Percentiles rank a stretch among this genome's conserved stretches.
These are phyloP conservation scores for Lophotis ruficrista DNA, from an alignment of 2,113 vertebrate genomes.

Conservation along the genomic window DNA sequence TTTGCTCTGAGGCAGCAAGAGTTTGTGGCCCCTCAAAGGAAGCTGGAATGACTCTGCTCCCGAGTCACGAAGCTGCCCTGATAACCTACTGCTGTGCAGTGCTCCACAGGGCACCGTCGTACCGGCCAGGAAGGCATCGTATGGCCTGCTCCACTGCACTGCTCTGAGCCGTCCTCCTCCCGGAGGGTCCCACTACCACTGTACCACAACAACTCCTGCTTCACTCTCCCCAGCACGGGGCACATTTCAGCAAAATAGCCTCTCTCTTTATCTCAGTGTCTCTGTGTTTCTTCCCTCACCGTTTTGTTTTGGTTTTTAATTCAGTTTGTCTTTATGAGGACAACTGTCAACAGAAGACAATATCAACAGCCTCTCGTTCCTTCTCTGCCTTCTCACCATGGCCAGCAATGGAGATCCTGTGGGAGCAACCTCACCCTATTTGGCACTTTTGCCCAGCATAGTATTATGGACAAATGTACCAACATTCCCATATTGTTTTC, in stretches of 20 bases:
- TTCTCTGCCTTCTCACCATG: background rate
- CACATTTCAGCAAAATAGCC: background rate
- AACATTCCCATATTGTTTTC: background rate
- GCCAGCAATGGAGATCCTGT: background rate
- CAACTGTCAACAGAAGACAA: background rate
- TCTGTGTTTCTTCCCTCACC: background rate
- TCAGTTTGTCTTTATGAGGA: background rate
- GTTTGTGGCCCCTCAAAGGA: background rate
- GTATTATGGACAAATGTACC: background rate
- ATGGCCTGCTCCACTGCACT: rapidly evolving
- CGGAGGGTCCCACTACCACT: background rate
- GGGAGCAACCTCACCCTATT: background rate
- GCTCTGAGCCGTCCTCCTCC: background rate
- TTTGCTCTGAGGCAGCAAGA: background rate
- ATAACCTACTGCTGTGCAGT: background rate
- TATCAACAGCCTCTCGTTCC: background rate
- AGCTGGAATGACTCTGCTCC: background rate
- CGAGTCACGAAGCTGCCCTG: background rate
- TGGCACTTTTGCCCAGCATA: background rate
- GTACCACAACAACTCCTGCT: background rate
- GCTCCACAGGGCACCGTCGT: background rate
- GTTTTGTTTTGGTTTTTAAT: background rate
- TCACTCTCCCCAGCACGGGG: background rate
- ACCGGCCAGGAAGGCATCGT: background rate
- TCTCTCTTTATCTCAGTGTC: background rate